Base-by-base conservation (phyloP, 2,888 invertebrate genomes). In the Andrena minutula region DNA sequence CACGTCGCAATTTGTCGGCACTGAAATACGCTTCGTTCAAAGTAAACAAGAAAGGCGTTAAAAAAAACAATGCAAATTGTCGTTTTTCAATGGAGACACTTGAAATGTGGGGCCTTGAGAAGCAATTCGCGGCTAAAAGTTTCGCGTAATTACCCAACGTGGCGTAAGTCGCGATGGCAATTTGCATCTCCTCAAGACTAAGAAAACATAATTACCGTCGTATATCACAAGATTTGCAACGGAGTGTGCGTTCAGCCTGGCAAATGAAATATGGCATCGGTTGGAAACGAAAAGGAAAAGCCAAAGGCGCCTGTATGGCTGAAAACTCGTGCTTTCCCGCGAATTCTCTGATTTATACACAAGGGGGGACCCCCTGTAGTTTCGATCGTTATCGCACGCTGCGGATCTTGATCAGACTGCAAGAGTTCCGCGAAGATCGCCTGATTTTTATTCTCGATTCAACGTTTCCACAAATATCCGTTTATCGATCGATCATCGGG, bases 401-500 rank as follows among this genome's bases (percentile, higher is more conserved):
- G 64, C 41, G 12, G 20, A 68, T 49, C 47, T 41, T 56, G 71
- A 76, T 68, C 53, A 23, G 7, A 49, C 23, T 10, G 41, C 28
- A 20, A 8, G 12, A 12, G 3, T 7, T 12, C 47, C 35, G 56
- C 3, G 49, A 4, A 26, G 16, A 74, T 41, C 41, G 12, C 1
- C 16, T 41, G 16, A 16, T 41, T 78, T 56, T 70, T 56, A 35
- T 58, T 73, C 32, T 41, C 20, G 64, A 70, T 47, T 35, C 12
- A 28, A 35, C 23, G 8, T 63, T 56, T 56, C 35, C 16, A 16
- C 28, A 64, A 56, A 30, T 26, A 1, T 60, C 51, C 63, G 60
- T 74, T 75, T 71, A 71, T 77, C 80, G 26, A 64, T 8, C 51
- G 41, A 70, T 74, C 70, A 23, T 10, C 28, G 26, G 61, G n/a